Evolutionary conservation across 2,113 vertebrate genomes (phyloP), one percentile per base, ranked within the genome.

Genomic region (Dipodomys ordii): DNA sequence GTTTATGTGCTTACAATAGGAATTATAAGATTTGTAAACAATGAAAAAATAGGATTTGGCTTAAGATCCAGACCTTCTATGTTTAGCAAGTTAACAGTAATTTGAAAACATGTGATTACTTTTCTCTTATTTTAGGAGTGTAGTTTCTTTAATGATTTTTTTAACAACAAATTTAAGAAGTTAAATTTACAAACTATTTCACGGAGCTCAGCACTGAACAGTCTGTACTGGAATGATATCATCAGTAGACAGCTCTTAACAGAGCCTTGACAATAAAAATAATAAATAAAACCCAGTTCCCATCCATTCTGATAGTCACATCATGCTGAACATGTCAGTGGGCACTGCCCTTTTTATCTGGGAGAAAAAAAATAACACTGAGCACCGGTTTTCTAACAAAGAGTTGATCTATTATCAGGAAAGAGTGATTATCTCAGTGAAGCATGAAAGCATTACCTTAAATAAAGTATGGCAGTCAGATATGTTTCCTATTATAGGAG

Each of bases 361-460:
- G 72, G 77, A 94, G 74, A 89, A 92, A 78, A 39, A 64, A 64
- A 69, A 68, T 46, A 20, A 84, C 73, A n/a, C 0, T 81, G 82
- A 94, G 27, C 64, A 28, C 39, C 22, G 79, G 65, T 57, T 93
- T 91, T 46, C 62, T 73, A 92, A 69, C n/a, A 80, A 92, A 86
- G 3, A 83, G 28, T 73, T 77, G 80, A 92, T 90, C 74, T 96
- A 22, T 91, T 81, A 67, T 91, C 83, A 94, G 85, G 15, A 23
- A 67, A 39, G 92, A 86, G 27, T 95, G 97, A 83, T 44, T 95
- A 94, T 91, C 69, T 81, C 19, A 53, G 67, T 13, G 94, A 83
- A 4, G 13, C 11, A 39, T 74, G 44, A 64, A 78, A 35, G 5
- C 91, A 44, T 53, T 86, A 20, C 62, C 91, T 92, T 20, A 69